phyloP scores from a whole-genome alignment of 2,113 vertebrate genomes.

The Sigmodon hispidus region DNA sequence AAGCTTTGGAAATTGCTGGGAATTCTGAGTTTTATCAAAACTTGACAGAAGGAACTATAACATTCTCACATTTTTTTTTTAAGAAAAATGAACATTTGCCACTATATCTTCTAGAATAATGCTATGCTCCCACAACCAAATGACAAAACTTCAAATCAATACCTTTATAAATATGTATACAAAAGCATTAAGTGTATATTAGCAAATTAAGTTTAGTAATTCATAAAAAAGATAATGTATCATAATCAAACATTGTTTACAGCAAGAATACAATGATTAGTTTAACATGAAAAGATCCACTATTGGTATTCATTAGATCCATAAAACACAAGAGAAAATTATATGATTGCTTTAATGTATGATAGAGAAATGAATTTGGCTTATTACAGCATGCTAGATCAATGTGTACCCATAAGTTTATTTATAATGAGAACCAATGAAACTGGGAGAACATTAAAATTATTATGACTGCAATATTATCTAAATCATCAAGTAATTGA shows the following conservation, averaged over 20 bases:
- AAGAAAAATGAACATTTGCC: neutral
- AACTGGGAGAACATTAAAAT: neutral
- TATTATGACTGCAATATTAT: neutral
- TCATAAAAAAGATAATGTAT: neutral
- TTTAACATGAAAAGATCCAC: constrained; percentile 4
- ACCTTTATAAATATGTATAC: neutral
- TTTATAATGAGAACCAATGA: neutral
- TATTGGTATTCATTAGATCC: neutral
- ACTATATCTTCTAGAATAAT: neutral
- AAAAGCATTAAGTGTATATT: neutral
- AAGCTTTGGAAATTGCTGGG: neutral
- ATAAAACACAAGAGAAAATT: neutral
- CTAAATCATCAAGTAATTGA: neutral
- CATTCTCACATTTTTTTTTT: neutral
- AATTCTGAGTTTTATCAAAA: neutral
- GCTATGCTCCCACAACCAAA: neutral
- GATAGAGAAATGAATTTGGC: neutral
- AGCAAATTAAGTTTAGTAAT: constrained; percentile 4
- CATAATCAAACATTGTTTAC: neutral
- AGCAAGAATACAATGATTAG: neutral
- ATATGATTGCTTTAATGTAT: neutral
- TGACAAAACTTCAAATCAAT: neutral
- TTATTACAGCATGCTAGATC: neutral
- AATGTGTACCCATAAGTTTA: neutral
- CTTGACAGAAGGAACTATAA: neutral